phyloP scores from a whole-genome alignment of 2,113 vertebrate species.

The Monarcha castaneiventris region DNA sequence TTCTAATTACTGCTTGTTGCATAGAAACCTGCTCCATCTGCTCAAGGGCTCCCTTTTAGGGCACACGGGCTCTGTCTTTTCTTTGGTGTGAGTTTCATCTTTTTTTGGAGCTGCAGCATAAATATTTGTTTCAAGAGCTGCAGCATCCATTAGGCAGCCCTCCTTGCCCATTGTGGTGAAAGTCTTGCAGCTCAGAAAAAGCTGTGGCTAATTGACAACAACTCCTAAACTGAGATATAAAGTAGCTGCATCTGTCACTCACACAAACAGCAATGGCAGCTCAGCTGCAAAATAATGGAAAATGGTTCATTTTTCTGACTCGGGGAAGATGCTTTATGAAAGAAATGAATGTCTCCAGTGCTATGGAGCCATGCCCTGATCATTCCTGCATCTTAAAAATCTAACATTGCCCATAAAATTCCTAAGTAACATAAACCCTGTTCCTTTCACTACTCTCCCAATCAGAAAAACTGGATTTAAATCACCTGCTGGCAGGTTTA shows the following conservation, averaged over 20 bases:
- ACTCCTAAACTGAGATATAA: neutral
- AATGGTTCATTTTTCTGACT: neutral
- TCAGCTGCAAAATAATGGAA: conserved; percentile 18
- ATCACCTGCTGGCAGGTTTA: conserved; percentile 66
- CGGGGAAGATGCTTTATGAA: neutral
- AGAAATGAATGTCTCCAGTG: neutral
- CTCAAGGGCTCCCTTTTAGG: neutral
- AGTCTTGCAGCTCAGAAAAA: conserved; percentile 2
- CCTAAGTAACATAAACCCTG: conserved; percentile 27
- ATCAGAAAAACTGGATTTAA: conserved; percentile 50
- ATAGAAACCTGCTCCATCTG: conserved; percentile 36
- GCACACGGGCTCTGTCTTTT: neutral
- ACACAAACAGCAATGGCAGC: neutral
- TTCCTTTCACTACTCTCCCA: conserved; percentile 23
- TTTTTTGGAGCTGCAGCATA: neutral
- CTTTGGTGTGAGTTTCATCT: neutral
- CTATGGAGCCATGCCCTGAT: neutral
- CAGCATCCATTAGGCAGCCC: neutral
- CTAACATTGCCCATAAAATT: conserved; percentile 14
- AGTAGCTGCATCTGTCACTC: neutral
- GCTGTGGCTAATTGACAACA: neutral
- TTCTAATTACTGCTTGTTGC: conserved; percentile 5
- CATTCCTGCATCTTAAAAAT: conserved; percentile 8
- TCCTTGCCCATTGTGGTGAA: neutral
- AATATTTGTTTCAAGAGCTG: neutral